These are phyloP conservation scores for cattle (Bos taurus) DNA, from an alignment of 2,113 vertebrate genomes.

Conservation along the genomic window DNA sequence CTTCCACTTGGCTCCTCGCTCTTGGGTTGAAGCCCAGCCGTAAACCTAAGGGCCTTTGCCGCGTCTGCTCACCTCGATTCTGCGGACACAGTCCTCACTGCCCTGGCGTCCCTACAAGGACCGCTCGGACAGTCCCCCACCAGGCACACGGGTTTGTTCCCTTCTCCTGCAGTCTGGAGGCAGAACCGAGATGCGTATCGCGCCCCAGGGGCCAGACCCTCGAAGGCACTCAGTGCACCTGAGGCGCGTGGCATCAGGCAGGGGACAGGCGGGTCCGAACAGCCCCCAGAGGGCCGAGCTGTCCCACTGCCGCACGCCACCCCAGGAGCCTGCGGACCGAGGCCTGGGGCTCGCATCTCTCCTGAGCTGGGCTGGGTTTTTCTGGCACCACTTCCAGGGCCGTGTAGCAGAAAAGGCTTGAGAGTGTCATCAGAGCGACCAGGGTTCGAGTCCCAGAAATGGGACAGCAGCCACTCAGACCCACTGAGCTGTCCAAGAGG, in stretches of 20 bases:
- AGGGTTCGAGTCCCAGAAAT: rapidly evolving
- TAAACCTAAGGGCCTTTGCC: neutral
- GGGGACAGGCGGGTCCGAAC: neutral
- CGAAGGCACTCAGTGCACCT: rapidly evolving
- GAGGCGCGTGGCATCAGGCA: neutral
- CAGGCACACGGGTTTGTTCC: neutral
- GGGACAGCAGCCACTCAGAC: neutral
- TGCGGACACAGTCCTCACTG: neutral
- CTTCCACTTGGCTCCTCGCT: neutral
- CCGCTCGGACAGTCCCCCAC: rapidly evolving
- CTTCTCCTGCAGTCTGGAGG: neutral
- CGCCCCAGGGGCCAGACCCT: neutral
- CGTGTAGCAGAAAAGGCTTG: neutral
- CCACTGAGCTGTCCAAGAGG: neutral
- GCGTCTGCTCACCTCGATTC: rapidly evolving
- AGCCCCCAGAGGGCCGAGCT: neutral
- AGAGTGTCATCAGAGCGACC: neutral
- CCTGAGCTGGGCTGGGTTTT: neutral
- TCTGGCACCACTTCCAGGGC: neutral
- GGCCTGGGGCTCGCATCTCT: neutral
- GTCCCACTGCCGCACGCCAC: rapidly evolving
- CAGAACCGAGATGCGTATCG: neutral
- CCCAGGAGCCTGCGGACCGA: rapidly evolving
- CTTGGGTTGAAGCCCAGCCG: neutral
- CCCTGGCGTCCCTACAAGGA: rapidly evolving